These are phyloP conservation scores for Tragelaphus buxtoni DNA, from an alignment of 2,113 vertebrate species.

Conservation along the genomic window DNA sequence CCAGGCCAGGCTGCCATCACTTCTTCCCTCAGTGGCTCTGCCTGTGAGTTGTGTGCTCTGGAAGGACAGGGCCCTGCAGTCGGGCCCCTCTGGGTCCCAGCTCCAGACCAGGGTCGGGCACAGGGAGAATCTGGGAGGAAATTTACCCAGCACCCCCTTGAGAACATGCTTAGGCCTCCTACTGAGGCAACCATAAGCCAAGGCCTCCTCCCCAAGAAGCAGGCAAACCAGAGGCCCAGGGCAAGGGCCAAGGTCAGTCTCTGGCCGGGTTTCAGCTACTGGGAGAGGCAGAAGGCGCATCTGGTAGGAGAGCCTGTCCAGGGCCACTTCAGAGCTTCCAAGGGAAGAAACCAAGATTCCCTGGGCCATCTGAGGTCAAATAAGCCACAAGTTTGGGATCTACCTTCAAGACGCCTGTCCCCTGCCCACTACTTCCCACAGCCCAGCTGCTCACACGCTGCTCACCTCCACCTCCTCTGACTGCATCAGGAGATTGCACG, in stretches of 20 bases:
- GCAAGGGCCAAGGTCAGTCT: neutral
- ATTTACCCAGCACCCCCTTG: neutral
- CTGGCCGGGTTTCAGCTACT: neutral
- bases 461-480: constrained; percentile 94
- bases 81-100: neutral
- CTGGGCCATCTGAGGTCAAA: neutral
- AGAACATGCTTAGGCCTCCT: neutral
- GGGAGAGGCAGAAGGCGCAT: neutral
- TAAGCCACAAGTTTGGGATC: neutral
- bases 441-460: neutral
- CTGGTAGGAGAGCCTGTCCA: neutral
- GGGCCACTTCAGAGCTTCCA: neutral
- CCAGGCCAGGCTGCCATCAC: neutral
- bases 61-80: neutral
- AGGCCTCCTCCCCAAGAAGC: neutral
- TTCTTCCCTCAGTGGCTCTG: neutral
- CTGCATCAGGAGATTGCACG: constrained; percentile 92
- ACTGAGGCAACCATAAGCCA: neutral
- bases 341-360: neutral
- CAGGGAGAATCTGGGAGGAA: neutral
- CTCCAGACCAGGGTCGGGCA: neutral
- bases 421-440: neutral
- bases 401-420: neutral
- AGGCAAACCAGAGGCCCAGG: neutral
- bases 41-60: neutral